These are phyloP conservation scores for Prionace glauca DNA, from an alignment of 2,797 vertebrate species.

Conservation along the genomic window DNA sequence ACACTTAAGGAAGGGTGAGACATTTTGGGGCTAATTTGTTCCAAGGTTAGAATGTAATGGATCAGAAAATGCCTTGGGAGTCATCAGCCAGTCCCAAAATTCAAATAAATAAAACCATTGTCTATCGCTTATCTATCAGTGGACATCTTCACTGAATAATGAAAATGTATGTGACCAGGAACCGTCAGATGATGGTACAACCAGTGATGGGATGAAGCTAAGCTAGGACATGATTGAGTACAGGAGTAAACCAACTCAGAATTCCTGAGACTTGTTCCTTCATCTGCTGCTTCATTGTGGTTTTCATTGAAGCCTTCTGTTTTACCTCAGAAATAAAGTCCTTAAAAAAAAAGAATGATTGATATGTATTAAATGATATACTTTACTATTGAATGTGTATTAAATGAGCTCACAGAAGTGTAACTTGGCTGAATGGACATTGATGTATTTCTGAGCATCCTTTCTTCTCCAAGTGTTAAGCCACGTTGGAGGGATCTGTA, in stretches of 20 bases:
- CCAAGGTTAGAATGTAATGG: not conserved
- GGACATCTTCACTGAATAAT: not conserved
- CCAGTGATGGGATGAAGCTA: not conserved
- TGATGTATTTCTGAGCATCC: too few species aligned
- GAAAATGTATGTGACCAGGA: not conserved
- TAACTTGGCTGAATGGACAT: too few species aligned
- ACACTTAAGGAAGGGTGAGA: not conserved
- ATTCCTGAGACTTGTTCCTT: not conserved
- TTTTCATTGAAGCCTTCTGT: not conserved
- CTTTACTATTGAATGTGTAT: too few species aligned
- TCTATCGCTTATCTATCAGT: not conserved
- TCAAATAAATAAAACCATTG: not conserved
- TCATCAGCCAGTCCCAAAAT: not conserved
- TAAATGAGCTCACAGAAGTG: too few species aligned
- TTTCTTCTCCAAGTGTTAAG: too few species aligned
- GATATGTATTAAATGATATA: too few species aligned
- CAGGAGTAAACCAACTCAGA: not conserved
- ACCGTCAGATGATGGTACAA: not conserved
- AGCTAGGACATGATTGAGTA: not conserved
- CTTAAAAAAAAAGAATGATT: too few species aligned
- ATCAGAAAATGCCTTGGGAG: not conserved
- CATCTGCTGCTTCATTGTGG: not conserved
- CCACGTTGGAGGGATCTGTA: too few species aligned
- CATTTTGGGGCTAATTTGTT: not conserved
- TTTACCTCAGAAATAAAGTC: too few species aligned